phyloP scores from a whole-genome alignment of 2,113 vertebrate species.

The Clarias gariepinus region DNA sequence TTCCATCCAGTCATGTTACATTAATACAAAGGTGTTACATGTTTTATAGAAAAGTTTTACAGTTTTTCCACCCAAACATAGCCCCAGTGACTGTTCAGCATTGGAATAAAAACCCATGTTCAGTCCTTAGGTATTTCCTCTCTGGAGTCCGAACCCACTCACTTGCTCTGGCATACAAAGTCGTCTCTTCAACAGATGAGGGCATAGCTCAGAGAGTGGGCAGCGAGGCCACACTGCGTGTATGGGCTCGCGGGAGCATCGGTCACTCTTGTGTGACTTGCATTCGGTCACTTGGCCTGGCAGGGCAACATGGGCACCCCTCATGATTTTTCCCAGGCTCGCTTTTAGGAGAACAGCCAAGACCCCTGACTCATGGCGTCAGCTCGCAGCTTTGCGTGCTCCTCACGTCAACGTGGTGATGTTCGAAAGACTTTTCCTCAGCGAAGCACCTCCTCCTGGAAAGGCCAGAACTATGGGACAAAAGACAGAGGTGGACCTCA shows the following conservation, averaged over 20 bases:
- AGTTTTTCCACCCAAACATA: not conserved
- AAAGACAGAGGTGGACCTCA: slow-evolving; percentile 25
- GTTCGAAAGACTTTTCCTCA: slow-evolving; percentile 29
- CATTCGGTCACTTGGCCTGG: not conserved
- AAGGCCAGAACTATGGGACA: not conserved
- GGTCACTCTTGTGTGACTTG: slow-evolving; percentile 9
- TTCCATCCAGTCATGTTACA: not conserved
- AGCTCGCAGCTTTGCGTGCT: slow-evolving; percentile 13
- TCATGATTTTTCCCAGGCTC: slow-evolving; percentile 12
- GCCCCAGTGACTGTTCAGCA: not conserved
- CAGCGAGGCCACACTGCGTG: not conserved
- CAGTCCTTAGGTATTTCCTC: slow-evolving; percentile 29
- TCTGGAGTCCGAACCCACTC: slow-evolving; percentile 42
- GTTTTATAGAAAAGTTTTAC: not conserved
- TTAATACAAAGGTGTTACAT: slow-evolving; percentile 2
- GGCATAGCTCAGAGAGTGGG: slow-evolving; percentile 43
- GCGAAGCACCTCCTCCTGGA: slow-evolving; percentile 26
- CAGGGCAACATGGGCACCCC: slow-evolving; percentile 21
- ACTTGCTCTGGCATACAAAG: slow-evolving; percentile 43
- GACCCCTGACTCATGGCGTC: slow-evolving; percentile 48
- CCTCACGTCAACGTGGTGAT: slow-evolving; percentile 19
- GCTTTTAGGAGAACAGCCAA: slow-evolving; percentile 9
- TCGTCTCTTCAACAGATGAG: slow-evolving; percentile 31
- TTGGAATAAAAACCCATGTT: slow-evolving; percentile 13
- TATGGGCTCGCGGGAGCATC: slow-evolving; percentile 39